These are phyloP conservation scores for Ladona fulva DNA, from an alignment of 1,140 invertebrate species.

Conservation along the genomic window DNA sequence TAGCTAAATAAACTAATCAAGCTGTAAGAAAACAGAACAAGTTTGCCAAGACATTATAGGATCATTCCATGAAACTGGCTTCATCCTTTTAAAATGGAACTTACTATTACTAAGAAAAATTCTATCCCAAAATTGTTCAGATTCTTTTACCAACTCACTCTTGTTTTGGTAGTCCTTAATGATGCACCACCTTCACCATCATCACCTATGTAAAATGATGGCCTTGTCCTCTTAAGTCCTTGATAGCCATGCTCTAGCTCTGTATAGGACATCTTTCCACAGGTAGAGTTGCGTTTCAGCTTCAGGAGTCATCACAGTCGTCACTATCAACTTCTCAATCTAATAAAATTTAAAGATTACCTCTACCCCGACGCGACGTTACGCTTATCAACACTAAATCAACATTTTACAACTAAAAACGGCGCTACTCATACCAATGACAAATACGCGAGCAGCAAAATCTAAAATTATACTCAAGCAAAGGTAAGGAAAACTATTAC, in stretches of 20 bases:
- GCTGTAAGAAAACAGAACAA: slow-evolving; percentile 17
- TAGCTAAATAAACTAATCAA: neutral
- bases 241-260: slow-evolving; percentile 83
- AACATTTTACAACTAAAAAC: too few species aligned
- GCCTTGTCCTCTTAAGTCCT: slow-evolving; percentile 57
- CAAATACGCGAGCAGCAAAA: too few species aligned
- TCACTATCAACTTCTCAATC: neutral
- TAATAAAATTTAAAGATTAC: neutral
- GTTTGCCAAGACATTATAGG: neutral
- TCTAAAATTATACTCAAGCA: too few species aligned
- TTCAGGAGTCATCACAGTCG: slow-evolving; percentile 3
- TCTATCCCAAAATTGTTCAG: too few species aligned
- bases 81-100: too few species aligned
- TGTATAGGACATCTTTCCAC: slow-evolving; percentile 66
- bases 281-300: neutral
- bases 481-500: too few species aligned
- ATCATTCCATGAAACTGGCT: too few species aligned
- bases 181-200: slow-evolving; percentile 21
- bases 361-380: neutral
- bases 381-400: too few species aligned
- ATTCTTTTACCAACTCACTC: slow-evolving; percentile 17
- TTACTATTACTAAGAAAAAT: too few species aligned
- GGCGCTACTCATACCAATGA: too few species aligned
- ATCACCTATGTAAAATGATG: slow-evolving; percentile 49
- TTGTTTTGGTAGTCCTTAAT: slow-evolving; percentile 15